Base-by-base conservation (phyloP, 2,888 invertebrate genomes). In the Zygothrica quintamaculata region DNA sequence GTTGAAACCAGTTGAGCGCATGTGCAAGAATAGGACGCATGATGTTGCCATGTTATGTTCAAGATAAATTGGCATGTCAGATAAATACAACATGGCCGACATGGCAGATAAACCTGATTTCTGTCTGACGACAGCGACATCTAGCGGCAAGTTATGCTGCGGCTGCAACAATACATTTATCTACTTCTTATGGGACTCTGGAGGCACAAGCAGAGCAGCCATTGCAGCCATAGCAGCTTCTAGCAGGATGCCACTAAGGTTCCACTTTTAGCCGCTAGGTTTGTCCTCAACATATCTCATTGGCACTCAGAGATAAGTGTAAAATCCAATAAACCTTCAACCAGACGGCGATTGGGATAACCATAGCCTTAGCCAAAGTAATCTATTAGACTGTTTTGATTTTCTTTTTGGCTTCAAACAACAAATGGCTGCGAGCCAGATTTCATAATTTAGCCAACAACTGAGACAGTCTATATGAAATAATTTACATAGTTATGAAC, bases 81-180 rank as follows among this genome's bases (percentile, higher is more conserved):
- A 89, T 89, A 89, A 89, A 81, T 86, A 46, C 81, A 89, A 82
- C 57, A 89, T 89, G 89, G 89, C 89, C 73, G 84, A 51, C 68
- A n/a, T 6, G n/a, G 16, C 43, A 88, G 85, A 87, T 84, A 88
- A 67, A 61, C 46, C 22, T 29, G 42, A 29, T 51, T 62, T 42
- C 53, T 55, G 29, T 43, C 39, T 39, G 33, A 18, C 56, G 33
- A 1, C 34, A 55, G 73, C 77, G 89, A 67, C 89, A 79, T 75
- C 89, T 89, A 47, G 55, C 75, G 89, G 81, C 64, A 26, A 47
- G 26, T 47, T 18, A 29, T 26, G 12, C n/a, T 44, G 62, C 58
- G 47, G 50, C 26, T 50, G 15, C 25, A 29, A 47, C 18, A 51
- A 22, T 25, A 48, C 39, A 29, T 58, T 64, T 68, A 86, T 85